phyloP scores from a whole-genome alignment of 2,113 vertebrate species.

The Xenopus borealis region DNA sequence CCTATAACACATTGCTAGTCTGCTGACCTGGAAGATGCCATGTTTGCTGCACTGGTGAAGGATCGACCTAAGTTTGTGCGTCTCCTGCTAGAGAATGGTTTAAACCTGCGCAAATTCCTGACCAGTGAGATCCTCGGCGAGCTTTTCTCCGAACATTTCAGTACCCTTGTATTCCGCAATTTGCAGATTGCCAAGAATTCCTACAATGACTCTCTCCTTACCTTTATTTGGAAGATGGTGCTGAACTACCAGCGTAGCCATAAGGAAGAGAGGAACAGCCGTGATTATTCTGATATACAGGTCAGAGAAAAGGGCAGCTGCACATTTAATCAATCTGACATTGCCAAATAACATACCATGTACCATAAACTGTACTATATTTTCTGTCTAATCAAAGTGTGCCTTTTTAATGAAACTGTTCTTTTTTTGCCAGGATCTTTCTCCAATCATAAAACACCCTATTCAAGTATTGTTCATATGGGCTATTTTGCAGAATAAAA shows the following conservation, averaged over 20 bases:
- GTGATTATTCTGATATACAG: conserved; percentile 62
- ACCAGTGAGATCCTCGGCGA: conserved; percentile 72
- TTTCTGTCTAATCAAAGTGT: too few species aligned
- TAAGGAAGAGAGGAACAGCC: conserved; percentile 66
- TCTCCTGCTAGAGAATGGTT: conserved; percentile 87
- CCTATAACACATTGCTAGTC: conserved; percentile 67
- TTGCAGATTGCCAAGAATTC: conserved; percentile 76
- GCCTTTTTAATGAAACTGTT: background rate
- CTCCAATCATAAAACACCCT: conserved; percentile 71
- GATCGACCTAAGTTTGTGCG: conserved; percentile 87
- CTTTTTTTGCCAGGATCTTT: conserved; percentile 61
- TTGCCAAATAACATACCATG: too few species aligned
- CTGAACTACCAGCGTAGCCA: conserved; percentile 69
- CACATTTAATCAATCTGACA: too few species aligned
- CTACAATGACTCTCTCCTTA: conserved; percentile 70
- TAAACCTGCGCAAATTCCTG: conserved; percentile 82
- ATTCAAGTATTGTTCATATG: conserved; percentile 90
- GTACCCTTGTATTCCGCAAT: conserved; percentile 77
- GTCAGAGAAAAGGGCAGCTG: conserved; percentile 44
- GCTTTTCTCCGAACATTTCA: conserved; percentile 78
- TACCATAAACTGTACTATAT: too few species aligned
- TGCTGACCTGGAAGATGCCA: conserved; percentile 83
- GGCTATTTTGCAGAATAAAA: conserved; percentile 92
- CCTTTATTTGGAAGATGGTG: conserved; percentile 73
- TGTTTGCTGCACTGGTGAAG: conserved; percentile 86